Base-by-base conservation (phyloP, 2,113 vertebrate species). In the Nyctereutes procyonoides region DNA sequence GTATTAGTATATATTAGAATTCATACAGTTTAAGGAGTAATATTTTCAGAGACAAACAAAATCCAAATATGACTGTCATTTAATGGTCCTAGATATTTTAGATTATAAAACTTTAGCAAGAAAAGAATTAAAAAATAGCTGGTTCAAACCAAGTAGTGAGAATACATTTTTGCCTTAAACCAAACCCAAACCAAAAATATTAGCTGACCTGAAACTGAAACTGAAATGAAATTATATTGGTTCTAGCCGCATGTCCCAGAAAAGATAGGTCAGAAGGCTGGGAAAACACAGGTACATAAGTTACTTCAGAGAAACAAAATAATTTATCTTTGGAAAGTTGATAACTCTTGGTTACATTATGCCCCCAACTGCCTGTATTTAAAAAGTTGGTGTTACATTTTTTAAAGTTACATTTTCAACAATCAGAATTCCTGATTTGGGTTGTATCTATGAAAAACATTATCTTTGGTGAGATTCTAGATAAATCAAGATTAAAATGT, bases 141-240 rank as follows among this genome's bases (percentile, higher is more conserved):
- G 13, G 43, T 62, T 94, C 82, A 88, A 79, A 95, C 53, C 90
- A 93, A 32, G 9, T 71, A 69, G 11, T 93, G 77, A 35, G 15
- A 86, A 86, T 16, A 67, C 22, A 53, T 43, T 96, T 93, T 96
- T 69, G 20, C 5, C 63, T 80, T 35, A 43, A 95, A 38, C 28
- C 51, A 95, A 93, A 67, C 19, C 28, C 91, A 93, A 88, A 92
- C 32, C 71, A 92, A 93, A 93, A 95, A 83, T 69, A 60, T 77
- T 69, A 90, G 67, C 76, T 56, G 79, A 74, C 80, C 85, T 32
- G 26, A 73, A 95, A 93, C 58, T 90, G 71, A 90, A 96, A 77
- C 87, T 60, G 65, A 30, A 8, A 32, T 43, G 13, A 87, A 97
- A 87, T 73, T 81, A 35, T 76, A 58, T 35, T 92, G 30, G 14